A percentile compares a stretch with the other conserved stretches of the same genome.
Conservation (phyloP, 2,888 invertebrate species). For the Chrysina gloriosa region DNA sequence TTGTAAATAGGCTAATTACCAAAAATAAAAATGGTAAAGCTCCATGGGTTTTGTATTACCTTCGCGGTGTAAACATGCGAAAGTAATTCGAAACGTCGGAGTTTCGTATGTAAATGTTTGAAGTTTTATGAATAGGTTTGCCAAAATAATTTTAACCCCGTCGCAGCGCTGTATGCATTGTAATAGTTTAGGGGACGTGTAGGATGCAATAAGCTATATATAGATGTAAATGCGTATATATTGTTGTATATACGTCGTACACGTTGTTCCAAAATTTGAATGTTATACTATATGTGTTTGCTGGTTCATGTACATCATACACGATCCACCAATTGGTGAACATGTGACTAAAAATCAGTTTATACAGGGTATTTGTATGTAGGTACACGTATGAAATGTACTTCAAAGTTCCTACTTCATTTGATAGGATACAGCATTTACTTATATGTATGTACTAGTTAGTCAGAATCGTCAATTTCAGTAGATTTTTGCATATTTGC, state of each 20-base stretch:
- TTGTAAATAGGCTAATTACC: slow-evolving; percentile 63
- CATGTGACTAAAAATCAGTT: slow-evolving; percentile 1
- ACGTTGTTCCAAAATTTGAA: slow-evolving; percentile 33
- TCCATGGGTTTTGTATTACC: slow-evolving; percentile 41
- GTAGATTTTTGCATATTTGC: no score
- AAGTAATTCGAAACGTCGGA: slow-evolving; percentile 1
- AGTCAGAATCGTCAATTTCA: no score
- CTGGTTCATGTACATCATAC: neutral
- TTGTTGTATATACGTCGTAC: slow-evolving; percentile 33
- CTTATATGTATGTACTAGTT: no score
- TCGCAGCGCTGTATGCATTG: slow-evolving; percentile 43
- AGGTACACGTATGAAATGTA: no score
- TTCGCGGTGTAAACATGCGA: slow-evolving; percentile 14
- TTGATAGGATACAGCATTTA: no score
- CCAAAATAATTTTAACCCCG: slow-evolving; percentile 53
- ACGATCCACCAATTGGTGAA: neutral
- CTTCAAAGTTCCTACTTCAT: no score
- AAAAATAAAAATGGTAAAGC: slow-evolving; percentile 41
- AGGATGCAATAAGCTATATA: slow-evolving; percentile 61
- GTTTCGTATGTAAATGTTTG: slow-evolving; percentile 57
- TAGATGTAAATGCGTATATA: slow-evolving; percentile 44
- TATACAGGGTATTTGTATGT: no score
- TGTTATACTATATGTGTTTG: neutral
- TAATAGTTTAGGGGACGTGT: slow-evolving; percentile 57
- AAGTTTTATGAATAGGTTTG: slow-evolving; percentile 58